These are phyloP conservation scores for Poecilia gillii DNA, from an alignment of 2,797 vertebrate genomes.

Conservation along the genomic window DNA sequence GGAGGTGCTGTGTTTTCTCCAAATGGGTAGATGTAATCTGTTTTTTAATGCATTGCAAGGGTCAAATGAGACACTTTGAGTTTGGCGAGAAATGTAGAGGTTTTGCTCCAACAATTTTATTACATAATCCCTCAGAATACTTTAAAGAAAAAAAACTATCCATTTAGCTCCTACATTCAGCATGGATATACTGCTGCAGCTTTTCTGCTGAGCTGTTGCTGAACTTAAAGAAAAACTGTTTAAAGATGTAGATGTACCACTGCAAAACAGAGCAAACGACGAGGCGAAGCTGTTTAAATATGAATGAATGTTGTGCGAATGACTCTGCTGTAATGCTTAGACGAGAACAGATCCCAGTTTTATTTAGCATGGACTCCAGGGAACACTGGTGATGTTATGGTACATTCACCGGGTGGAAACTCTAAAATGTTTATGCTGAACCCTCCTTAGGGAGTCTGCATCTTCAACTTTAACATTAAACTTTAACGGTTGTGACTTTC, in stretches of 20 bases:
- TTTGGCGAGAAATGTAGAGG: slow-evolving; percentile 17
- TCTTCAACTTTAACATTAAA: slow-evolving; percentile 19
- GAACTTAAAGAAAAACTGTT: slow-evolving; percentile 30
- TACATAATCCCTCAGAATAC: slow-evolving; percentile 17
- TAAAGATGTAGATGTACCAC: slow-evolving; percentile 30
- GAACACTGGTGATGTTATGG: slow-evolving; percentile 19
- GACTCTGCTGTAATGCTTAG: slow-evolving; percentile 55
- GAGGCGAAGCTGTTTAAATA: slow-evolving; percentile 64
- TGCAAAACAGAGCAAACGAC: slow-evolving; percentile 15
- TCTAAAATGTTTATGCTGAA: slow-evolving; percentile 33
- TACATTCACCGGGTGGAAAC: slow-evolving; percentile 30
- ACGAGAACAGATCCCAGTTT: slow-evolving; percentile 44
- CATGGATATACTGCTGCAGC: slow-evolving; percentile 10
- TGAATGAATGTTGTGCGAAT: slow-evolving; percentile 65
- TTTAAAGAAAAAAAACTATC: slow-evolving; percentile 23
- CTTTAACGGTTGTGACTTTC: slow-evolving; percentile 9
- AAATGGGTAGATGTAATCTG: slow-evolving; percentile 17
- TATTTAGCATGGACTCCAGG: slow-evolving; percentile 32
- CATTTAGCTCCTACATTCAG: slow-evolving; percentile 8
- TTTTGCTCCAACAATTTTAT: slow-evolving; percentile 10
- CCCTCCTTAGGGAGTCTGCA: slow-evolving; percentile 10
- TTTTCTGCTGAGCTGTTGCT: slow-evolving; percentile 38
- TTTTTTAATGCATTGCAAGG: slow-evolving; percentile 38
- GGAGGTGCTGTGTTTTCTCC: slow-evolving; percentile 39
- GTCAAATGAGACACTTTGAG: slow-evolving; percentile 37